Evolutionary conservation across 2,797 vertebrate genomes (phyloP), one percentile per base, ranked within the genome.

Genomic region (Argentina silus): DNA sequence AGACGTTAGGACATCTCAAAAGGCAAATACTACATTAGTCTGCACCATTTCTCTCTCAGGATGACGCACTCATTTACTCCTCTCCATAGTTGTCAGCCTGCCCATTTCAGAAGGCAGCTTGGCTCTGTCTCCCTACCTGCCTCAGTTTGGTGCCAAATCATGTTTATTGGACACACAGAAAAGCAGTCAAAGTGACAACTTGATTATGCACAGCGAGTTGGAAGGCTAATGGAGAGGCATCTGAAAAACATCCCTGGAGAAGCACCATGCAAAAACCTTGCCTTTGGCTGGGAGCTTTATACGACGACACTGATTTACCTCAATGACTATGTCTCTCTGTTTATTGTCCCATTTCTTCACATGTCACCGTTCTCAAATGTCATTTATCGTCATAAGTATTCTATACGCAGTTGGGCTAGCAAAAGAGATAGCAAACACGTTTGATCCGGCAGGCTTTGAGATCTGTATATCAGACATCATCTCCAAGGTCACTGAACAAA

Each of bases 181-280:
- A 62, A 56, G 67, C 59, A 64, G 60, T 47, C 42, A 36, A 70
- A 76, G 14, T 59, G 66, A 59, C 53, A 59, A 11, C 60, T 50
- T 17, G 53, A 78, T 78, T 44, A 74, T 73, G 36, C 19, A 23
- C 14, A 9, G 10, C 3, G 66, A 48, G 43, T 55, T 42, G 63
- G 44, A 60, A 42, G n/a, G 45, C 56, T 14, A 68, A 36, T 50
- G 12, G 43, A 61, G 56, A 17, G 23, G 36, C 14, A 23, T 36
- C 23, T 7, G 12, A 61, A 23, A 61, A 61, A 61, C 59, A 61
- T 61, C 59, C 59, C 59, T 12, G 12, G 27, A 61, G 27, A 61
- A 7, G 23, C 9, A 11, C 27, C 59, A 61, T 36, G 59, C 59
- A 61, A 61, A 36, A 27, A 42, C 59, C 36, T 14, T 66, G 45